Evolutionary conservation across 1,140 invertebrate species (phyloP), one percentile per base, ranked within the genome.

Genomic region (Drosophila insularis): DNA sequence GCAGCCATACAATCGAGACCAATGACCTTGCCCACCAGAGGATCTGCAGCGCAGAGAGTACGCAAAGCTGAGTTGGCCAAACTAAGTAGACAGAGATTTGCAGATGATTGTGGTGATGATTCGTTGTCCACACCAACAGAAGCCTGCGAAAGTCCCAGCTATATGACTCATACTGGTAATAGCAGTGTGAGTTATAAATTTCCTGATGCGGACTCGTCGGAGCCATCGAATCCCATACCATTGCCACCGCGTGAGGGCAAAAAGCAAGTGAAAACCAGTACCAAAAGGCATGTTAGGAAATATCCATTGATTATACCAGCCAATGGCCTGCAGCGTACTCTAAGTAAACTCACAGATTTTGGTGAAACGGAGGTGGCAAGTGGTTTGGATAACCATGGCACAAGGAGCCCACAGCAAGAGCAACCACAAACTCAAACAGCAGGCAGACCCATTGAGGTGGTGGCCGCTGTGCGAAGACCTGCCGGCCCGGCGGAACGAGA

Each of bases 301-400:
- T 96, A 98, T 94, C 97, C 97, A 0, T 91, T 98, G n/a, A 95
- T 97, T 40, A 96, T 97, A 74, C 96, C 96, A 13, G 94, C 93
- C 32, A 93, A 93, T 39, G 94, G 93, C 1, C 85, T 95, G 0
- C 94, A 94, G 32, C 92, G 94, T 14, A 94, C 94, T 0, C 74
- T 95, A 0, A 94, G 94, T 59, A 95, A 95, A 71, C 93, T 95
- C 80, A 92, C 92, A 2, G 92, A 92, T 2, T 91, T 91, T 2
- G 31, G 72, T 1, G 85, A 91, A 35, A 75, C 71, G 2, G 56
- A 76, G 31, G 0, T 2, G 10, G 46, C 13, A 8, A n/a, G 23
- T 17, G 43, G 43, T 0, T 8, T 11, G 35, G 10, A 50, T 50
- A 21, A 3, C 23, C 23, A 27, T 21, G 43, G 35, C 2, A 2